Evolutionary conservation across 2,797 vertebrate species (phyloP).

Genomic region (Anas capensis): DNA sequence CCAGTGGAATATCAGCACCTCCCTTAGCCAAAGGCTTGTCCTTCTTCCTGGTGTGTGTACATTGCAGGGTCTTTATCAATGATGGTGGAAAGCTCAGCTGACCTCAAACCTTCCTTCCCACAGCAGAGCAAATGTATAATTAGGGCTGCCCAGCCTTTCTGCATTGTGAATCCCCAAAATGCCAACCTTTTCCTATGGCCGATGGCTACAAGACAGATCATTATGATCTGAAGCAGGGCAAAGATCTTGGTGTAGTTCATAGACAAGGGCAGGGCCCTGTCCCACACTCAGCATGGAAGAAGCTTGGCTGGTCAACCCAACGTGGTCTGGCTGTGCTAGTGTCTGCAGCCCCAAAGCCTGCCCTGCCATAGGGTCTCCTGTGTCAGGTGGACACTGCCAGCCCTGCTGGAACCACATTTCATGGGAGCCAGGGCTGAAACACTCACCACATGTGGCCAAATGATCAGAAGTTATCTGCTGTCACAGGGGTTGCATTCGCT

Average conservation of each 20-base stretch:
- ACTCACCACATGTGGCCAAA: neutral
- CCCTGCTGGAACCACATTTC: neutral
- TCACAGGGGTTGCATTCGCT: neutral
- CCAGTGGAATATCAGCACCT: neutral
- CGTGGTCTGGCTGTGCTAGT: neutral
- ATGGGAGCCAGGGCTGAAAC: neutral
- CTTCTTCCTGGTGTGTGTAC: neutral
- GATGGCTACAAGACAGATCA: neutral
- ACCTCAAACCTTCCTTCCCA: neutral
- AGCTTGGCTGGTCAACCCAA: neutral
- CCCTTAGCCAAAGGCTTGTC: neutral
- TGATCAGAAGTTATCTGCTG: neutral
- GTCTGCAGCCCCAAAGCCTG: neutral
- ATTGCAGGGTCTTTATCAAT: neutral
- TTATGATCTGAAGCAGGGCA: neutral
- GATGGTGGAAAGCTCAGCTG: neutral
- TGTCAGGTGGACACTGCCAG: neutral
- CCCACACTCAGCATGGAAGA: fast-evolving
- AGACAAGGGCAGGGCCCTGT: neutral
- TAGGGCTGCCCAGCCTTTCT: neutral
- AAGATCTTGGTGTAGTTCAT: neutral
- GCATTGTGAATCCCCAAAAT: neutral
- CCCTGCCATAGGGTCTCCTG: neutral
- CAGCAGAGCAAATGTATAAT: neutral
- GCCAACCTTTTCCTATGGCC: neutral